Evolutionary conservation across 2,113 vertebrate genomes (phyloP).

Genomic region (Laticauda laticaudata): DNA sequence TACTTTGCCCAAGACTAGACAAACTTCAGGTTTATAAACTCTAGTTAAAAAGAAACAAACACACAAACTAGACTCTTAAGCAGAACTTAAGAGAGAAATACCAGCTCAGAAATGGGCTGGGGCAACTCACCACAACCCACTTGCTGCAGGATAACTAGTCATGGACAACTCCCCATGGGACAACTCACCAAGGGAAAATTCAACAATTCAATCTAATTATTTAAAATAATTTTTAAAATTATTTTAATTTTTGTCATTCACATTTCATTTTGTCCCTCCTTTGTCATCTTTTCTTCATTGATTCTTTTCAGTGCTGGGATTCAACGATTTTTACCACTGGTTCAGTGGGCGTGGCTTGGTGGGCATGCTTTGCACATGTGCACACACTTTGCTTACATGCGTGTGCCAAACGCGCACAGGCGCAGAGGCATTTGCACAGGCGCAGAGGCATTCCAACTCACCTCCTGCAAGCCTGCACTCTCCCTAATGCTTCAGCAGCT

Average conservation of each 20-base stretch:
- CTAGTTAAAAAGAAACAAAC: not conserved
- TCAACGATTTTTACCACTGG: too few species aligned
- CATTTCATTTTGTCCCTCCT: not conserved
- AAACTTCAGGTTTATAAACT: not conserved
- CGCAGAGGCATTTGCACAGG: too few species aligned
- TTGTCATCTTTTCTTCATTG: not conserved
- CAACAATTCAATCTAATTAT: not conserved
- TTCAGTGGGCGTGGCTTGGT: too few species aligned
- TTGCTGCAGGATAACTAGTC: not conserved
- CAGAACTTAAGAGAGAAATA: not conserved
- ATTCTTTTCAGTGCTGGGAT: too few species aligned
- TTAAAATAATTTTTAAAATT: not conserved
- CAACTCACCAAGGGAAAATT: not conserved
- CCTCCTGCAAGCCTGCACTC: too few species aligned
- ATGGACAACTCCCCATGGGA: not conserved
- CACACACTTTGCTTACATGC: too few species aligned
- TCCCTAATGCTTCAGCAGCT: too few species aligned
- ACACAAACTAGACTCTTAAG: not conserved
- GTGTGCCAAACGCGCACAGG: too few species aligned
- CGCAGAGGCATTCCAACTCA: too few species aligned
- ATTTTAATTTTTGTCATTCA: not conserved
- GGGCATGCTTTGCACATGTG: too few species aligned
- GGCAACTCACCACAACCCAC: too few species aligned
- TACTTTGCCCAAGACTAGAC: fast-evolving
- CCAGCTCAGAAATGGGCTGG: not conserved